These are phyloP conservation scores for Leucosticte australis DNA, from an alignment of 2,113 vertebrate species.

Conservation along the genomic window DNA sequence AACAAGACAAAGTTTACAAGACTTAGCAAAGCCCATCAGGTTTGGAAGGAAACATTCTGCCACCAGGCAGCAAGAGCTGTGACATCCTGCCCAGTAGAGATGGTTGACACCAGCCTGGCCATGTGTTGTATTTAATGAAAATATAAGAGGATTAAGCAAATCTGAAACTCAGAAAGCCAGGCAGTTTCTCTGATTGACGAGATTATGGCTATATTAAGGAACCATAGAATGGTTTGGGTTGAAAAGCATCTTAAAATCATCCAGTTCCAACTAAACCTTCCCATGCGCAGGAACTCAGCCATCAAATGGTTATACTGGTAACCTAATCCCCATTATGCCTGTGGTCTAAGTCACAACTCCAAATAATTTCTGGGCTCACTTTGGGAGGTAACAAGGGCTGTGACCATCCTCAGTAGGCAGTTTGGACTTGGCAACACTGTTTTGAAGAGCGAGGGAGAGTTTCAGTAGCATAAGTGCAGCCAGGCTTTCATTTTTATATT, in stretches of 20 bases:
- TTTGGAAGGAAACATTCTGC: not conserved
- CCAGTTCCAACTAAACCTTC: not conserved
- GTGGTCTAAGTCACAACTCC: not conserved
- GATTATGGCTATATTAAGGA: not conserved
- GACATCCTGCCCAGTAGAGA: not conserved
- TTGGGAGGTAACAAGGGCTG: not conserved
- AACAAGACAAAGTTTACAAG: not conserved
- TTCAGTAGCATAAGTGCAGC: not conserved
- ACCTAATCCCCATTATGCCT: not conserved
- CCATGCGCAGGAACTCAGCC: not conserved
- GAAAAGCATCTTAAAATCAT: not conserved
- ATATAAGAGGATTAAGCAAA: not conserved
- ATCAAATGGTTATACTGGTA: not conserved
- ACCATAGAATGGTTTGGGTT: not conserved
- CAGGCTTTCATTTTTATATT: not conserved
- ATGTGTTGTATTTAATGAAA: not conserved
- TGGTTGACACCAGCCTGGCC: not conserved
- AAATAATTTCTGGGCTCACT: not conserved
- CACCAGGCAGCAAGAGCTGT: not conserved
- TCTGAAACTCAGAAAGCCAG: not conserved
- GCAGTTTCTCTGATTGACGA: not conserved
- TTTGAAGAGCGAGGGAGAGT: not conserved
- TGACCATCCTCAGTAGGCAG: not conserved
- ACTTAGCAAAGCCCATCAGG: not conserved
- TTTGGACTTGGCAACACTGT: not conserved